A percentile compares a stretch with the other conserved stretches of the same genome.
phyloP scores from a whole-genome alignment of 2,113 vertebrate species.

The Lamprologus lemairii region DNA sequence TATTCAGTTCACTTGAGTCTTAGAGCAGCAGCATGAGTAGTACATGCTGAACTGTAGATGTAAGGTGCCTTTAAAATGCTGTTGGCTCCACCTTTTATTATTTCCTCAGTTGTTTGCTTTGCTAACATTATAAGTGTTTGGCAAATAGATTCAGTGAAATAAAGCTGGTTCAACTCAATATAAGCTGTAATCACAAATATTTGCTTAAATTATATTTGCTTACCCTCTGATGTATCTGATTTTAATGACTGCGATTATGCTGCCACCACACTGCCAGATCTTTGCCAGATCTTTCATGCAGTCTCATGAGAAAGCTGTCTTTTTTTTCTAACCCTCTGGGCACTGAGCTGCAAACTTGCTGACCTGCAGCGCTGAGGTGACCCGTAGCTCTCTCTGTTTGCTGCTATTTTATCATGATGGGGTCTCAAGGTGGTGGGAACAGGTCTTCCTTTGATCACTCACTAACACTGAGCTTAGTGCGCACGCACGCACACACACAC shows the following conservation, averaged over 20 bases:
- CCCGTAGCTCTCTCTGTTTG: not conserved
- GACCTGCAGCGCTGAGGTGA: constrained; percentile 17
- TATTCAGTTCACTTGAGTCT: not conserved
- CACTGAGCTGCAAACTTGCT: constrained; percentile 3
- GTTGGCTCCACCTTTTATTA: not conserved
- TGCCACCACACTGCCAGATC: not conserved
- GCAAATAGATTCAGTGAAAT: not conserved
- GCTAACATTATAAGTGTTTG: not conserved
- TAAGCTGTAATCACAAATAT: not conserved
- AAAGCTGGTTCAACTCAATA: not conserved
- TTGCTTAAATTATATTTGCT: not conserved
- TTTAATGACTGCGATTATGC: not conserved
- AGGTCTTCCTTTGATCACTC: constrained; percentile 50
- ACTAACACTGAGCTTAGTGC: not conserved
- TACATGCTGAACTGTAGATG: not conserved
- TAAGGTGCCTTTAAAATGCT: not conserved
- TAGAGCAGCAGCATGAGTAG: not conserved
- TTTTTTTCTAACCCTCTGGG: constrained; percentile 3
- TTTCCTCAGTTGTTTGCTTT: not conserved
- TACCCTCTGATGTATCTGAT: not conserved
- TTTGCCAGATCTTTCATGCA: not conserved
- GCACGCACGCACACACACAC: not conserved
- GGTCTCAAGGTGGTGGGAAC: constrained; percentile 8
- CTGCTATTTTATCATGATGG: constrained; percentile 17
- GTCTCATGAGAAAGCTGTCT: constrained; percentile 7